Conservation (phyloP, 53 echinoderm and acorn worm species). For the Echinometra lucunter region DNA sequence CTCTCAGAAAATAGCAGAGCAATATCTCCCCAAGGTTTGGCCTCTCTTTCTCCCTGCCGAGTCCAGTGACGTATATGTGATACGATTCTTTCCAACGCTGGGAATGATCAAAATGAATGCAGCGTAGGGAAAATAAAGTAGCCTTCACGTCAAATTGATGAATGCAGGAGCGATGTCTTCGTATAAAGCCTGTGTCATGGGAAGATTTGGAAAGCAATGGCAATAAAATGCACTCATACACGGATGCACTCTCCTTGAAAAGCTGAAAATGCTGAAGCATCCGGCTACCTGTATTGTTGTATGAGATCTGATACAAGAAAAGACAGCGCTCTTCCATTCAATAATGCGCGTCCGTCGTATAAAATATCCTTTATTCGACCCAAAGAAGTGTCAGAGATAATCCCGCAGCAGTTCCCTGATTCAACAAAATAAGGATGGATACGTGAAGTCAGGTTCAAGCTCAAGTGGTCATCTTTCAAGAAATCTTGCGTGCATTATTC, state of each 20-base stretch:
- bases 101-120: neutral
- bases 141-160: neutral
- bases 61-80: neutral
- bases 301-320: neutral
- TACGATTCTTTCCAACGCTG: neutral
- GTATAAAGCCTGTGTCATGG: neutral
- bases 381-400: no score
- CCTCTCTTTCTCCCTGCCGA: neutral
- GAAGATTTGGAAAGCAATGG: neutral
- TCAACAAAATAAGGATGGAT: neutral
- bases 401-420: no score
- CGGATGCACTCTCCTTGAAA: neutral
- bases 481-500: neutral
- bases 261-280: neutral
- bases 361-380: neutral
- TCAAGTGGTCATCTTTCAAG: neutral
- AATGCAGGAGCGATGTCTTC: neutral
- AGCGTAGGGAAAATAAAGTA: neutral
- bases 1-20: neutral
- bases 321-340: neutral
- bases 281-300: neutral
- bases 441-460: neutral
- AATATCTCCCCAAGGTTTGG: neutral
- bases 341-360: conserved; percentile 1
- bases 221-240: neutral